Conservation (phyloP, 2,797 vertebrate genomes). For the Peromyscus eremicus region DNA sequence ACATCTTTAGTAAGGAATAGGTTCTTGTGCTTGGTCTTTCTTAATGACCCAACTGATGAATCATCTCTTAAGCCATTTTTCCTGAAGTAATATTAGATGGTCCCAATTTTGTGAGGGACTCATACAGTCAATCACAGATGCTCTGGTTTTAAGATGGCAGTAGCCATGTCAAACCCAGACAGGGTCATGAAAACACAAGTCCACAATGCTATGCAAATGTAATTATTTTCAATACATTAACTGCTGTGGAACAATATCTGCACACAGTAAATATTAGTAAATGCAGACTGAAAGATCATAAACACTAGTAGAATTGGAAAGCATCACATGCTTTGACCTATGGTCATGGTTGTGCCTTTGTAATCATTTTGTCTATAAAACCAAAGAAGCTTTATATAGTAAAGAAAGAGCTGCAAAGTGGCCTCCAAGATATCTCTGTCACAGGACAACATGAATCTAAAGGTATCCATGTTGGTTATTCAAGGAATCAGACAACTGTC, state of each 20-base stretch:
- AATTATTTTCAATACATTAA: background rate
- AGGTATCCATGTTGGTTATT: background rate
- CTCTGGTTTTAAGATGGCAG: background rate
- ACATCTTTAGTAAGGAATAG: background rate
- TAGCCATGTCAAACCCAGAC: background rate
- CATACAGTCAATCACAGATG: background rate
- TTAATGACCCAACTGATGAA: background rate
- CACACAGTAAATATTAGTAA: background rate
- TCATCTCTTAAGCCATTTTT: background rate
- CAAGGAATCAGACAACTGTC: background rate
- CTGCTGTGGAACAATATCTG: background rate
- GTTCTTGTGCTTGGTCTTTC: background rate
- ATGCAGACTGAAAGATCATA: background rate
- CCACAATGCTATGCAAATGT: background rate
- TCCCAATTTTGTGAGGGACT: background rate
- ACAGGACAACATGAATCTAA: background rate
- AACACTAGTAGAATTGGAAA: background rate
- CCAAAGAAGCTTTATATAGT: background rate
- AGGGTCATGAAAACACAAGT: background rate
- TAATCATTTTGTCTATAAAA: background rate
- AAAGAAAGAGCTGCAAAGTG: background rate
- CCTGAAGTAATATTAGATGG: background rate
- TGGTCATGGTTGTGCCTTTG: background rate
- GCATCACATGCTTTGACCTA: background rate
- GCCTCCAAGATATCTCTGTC: background rate